Conservation (phyloP, 2,888 invertebrate species). For the Plagiodera versicolora region DNA sequence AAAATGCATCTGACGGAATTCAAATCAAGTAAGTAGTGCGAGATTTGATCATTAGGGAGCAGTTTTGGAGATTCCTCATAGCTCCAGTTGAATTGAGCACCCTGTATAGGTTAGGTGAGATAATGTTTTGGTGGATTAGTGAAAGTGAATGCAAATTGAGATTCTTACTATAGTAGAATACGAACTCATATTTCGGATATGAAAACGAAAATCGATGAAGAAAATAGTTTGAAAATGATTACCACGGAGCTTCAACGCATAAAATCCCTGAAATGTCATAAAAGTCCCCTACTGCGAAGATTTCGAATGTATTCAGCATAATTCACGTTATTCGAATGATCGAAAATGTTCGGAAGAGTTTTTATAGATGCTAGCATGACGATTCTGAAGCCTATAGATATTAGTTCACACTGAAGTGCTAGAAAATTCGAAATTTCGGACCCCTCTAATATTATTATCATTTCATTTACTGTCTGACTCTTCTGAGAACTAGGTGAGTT, state of each 20-base stretch:
- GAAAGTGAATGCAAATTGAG: too few relatives aligned
- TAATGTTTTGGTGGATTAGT: too few relatives aligned
- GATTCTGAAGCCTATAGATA: neutral
- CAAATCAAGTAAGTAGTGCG: too few relatives aligned
- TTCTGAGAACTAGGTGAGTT: too few relatives aligned
- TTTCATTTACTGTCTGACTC: too few relatives aligned
- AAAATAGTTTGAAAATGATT: neutral
- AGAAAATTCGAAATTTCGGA: too few relatives aligned
- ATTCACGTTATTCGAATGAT: conserved; percentile 49
- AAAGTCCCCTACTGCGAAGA: conserved; percentile 35
- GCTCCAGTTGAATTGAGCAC: too few relatives aligned
- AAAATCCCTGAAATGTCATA: conserved; percentile 15
- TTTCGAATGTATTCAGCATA: conserved; percentile 42
- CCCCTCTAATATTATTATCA: too few relatives aligned
- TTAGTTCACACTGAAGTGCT: too few relatives aligned
- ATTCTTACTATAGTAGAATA: too few relatives aligned
- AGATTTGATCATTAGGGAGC: too few relatives aligned
- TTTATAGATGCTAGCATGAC: conserved; percentile 11
- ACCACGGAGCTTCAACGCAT: conserved; percentile 7
- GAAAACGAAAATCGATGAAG: neutral
- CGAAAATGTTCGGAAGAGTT: conserved; percentile 12
- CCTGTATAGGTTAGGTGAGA: too few relatives aligned
- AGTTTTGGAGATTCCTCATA: neutral
- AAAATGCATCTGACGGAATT: neutral
- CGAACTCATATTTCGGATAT: neutral